Base-by-base conservation (phyloP, 1,140 invertebrate species). In the Drosophila mauritiana region DNA sequence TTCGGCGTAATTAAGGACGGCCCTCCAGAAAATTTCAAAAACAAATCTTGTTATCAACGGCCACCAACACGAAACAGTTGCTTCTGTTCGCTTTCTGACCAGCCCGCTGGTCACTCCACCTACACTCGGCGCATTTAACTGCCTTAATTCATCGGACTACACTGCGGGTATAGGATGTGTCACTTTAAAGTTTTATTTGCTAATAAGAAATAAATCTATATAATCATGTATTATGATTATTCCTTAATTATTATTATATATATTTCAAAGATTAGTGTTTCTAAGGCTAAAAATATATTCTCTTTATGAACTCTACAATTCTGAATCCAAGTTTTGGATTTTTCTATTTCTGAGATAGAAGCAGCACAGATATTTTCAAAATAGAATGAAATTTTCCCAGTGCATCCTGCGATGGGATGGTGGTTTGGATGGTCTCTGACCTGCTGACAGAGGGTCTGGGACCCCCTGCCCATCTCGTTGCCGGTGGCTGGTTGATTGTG, bases 31-130 rank as follows among this genome's bases (percentile, higher is more conserved):
- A 80, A 84, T 86, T 78, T 80, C 48, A 85, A 89, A 89, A 90
- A 90, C 85, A 89, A 89, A 89, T 89, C 84, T 89, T 89, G 84
- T 89, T 89, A 89, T 89, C 84, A 90, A 74, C 77, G 77, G 73
- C 27, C 57, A 57, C 64, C 80, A 89, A 89, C 84, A 84, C 85
- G 75, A 86, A 86, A 86, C 78, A 78, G 81, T 78, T 75, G 69
- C 53, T 45, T 45, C 49, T 75, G 52, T 58, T 64, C 34, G 40
- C 39, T 51, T 39, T 58, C 61, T 63, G 67, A 64, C 48, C 55
- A 40, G 31, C 22, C 53, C 31, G 61, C 25, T 77, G 74, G 73
- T 77, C 73, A 58, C 49, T 53, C 20, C 42, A 27, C 34, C 48
- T 73, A 69, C 61, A 68, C 64, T 65, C 8, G 4, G 37, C 57